Conservation (phyloP, 2,797 vertebrate species). For the Semaprochilodus insignis region DNA sequence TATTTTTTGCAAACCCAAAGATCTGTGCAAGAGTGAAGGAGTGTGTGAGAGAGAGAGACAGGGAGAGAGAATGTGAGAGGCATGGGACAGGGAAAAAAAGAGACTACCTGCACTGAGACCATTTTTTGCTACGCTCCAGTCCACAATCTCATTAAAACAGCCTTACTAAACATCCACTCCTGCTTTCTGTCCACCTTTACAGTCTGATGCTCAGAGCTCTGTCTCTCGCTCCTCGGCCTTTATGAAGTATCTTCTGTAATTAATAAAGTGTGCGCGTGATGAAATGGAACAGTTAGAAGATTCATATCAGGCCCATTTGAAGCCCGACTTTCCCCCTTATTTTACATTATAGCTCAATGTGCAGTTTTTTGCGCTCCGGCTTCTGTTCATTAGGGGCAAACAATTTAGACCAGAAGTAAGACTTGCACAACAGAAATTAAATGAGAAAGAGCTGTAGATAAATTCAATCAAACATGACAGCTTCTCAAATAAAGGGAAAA, state of each 20-base stretch:
- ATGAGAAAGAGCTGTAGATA: conserved; percentile 24
- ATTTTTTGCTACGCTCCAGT: not conserved
- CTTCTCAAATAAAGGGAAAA: conserved; percentile 14
- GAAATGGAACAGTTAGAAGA: conserved; percentile 2
- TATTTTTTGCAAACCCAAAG: no score
- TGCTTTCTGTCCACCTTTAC: conserved; percentile 1
- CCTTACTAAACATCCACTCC: not conserved
- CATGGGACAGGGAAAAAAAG: not conserved
- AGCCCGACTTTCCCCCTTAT: not conserved
- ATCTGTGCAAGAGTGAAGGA: no score
- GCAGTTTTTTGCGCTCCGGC: not conserved
- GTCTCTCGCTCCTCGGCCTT: not conserved
- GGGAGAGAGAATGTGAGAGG: not conserved
- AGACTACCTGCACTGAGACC: not conserved
- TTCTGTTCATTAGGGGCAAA: conserved; percentile 8
- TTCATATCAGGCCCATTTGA: not conserved
- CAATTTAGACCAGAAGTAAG: not conserved
- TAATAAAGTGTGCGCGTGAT: not conserved
- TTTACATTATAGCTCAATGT: not conserved
- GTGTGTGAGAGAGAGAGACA: not conserved
- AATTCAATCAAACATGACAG: conserved; percentile 42
- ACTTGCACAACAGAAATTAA: conserved; percentile 19
- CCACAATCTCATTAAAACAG: conserved; percentile 8
- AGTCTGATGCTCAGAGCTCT: not conserved
- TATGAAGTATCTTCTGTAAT: conserved; percentile 13